Percentiles rank a stretch among this genome's conserved stretches.
Conservation (phyloP, 2,797 vertebrate species). For the Graptemys geographica region DNA sequence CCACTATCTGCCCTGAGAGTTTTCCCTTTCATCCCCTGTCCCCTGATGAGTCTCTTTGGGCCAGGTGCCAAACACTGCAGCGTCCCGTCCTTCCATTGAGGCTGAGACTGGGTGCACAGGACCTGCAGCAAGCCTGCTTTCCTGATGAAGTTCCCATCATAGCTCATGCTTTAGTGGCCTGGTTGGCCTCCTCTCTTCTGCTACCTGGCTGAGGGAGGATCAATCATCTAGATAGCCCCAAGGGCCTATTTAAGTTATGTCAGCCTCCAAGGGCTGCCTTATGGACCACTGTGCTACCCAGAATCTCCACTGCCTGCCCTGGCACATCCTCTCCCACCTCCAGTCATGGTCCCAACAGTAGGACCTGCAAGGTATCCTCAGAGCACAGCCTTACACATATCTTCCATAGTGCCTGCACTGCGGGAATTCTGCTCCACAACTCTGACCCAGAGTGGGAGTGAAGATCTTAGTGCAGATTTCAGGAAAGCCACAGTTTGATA, state of each 20-base stretch:
- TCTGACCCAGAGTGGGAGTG: neutral
- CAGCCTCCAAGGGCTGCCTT: neutral
- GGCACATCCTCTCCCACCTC: neutral
- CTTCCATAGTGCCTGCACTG: neutral
- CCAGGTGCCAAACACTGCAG: neutral
- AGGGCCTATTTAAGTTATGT: neutral
- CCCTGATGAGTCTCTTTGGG: neutral
- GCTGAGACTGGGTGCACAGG: neutral
- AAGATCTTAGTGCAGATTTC: neutral
- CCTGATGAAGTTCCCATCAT: neutral
- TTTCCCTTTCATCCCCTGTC: neutral
- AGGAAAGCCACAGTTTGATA: neutral
- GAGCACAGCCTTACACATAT: neutral
- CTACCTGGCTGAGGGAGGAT: neutral
- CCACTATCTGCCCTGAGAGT: neutral
- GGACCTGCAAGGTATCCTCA: neutral
- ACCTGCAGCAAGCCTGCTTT: neutral
- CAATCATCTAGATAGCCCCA: neutral
- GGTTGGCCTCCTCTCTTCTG: neutral
- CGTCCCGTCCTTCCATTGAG: neutral
- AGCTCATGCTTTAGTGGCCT: neutral
- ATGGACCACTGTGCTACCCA: neutral
- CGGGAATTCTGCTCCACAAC: neutral
- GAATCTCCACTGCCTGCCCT: neutral
- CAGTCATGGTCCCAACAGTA: neutral